Evolutionary conservation across 2,888 invertebrate genomes (phyloP), one percentile per base, ranked within the genome.

Genomic region (Xestia ashworthii): DNA sequence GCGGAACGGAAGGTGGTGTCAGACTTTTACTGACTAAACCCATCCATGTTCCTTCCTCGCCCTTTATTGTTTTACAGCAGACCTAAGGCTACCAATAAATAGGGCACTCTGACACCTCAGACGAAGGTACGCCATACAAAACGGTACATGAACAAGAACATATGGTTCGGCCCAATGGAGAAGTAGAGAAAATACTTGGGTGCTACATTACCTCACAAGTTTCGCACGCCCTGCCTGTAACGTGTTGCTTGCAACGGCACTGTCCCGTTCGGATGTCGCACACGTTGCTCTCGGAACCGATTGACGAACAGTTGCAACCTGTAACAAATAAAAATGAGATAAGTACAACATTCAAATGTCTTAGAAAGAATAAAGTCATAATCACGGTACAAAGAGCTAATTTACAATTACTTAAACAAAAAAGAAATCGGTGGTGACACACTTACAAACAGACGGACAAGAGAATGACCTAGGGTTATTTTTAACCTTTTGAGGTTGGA

Each of bases 251-350:
- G 93, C 99, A 99, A 73, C 97, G 97, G 90, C 99, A 99, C 91
- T 98, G 98, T 0, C 99, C 99, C 12, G 97, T 97, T 50, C 98
- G 97, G 87, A 98, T 98, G 92, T 98, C 98, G 90, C 99, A 99
- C 46, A 97, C 97, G 80, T 97, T 96, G 84, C 97, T 97, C 87
- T 97, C 97, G 6, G 98, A 97, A 5, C 99, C 99, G 72, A 97
- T 91, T n/a, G 95, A 93, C 86, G 98, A 98, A 93, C 99, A 99
- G 89, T 98, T 98, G 93, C 99, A 99, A 74, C 98, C 99, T 99
- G 97, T 5, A 98, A 98, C 94, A 92, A 95, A 8, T 0, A 41
- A 76, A 64, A n/a, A 58, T 46, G 0, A 5, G 16, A 19, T 78
- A 1, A 74, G 55, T 46, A 55, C 5, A 19, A 16, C 25, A 60